Evolutionary conservation across 2,888 invertebrate species (phyloP).

Genomic region (Gandaritis pyraliata): DNA sequence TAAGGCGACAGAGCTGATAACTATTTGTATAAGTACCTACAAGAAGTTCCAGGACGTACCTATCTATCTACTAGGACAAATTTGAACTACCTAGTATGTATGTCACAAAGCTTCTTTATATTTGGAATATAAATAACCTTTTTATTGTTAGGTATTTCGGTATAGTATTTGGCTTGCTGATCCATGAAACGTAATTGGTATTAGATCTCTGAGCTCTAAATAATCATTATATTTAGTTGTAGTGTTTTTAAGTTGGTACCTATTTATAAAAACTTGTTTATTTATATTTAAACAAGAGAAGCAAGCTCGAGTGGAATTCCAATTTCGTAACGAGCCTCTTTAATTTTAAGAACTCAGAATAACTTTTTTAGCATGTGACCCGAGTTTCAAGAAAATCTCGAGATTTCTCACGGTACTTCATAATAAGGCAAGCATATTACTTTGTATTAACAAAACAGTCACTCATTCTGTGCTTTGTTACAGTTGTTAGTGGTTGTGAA

Average conservation of each 20-base stretch:
- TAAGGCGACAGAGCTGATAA: neutral
- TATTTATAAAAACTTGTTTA: slow-evolving; percentile 1
- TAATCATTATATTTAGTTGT: too few species aligned
- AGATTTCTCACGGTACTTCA: slow-evolving; percentile 66
- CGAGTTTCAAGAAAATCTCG: slow-evolving; percentile 48
- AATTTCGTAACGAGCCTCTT: slow-evolving; percentile 33
- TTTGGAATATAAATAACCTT: too few species aligned
- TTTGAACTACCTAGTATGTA: too few species aligned
- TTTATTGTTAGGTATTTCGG: too few species aligned
- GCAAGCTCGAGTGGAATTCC: slow-evolving; percentile 31
- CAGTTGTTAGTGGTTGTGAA: too few species aligned
- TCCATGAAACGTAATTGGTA: too few species aligned
- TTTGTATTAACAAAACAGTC: slow-evolving; percentile 58
- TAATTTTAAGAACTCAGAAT: slow-evolving; percentile 24
- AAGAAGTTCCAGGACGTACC: too few species aligned
- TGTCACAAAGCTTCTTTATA: too few species aligned
- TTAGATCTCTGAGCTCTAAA: too few species aligned
- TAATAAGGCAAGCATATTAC: slow-evolving; percentile 46
- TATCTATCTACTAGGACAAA: too few species aligned
- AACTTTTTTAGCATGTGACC: slow-evolving; percentile 26
- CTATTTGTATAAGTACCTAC: neutral
- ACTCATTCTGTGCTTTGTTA: slow-evolving; percentile 59
- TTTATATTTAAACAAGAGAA: slow-evolving; percentile 19
- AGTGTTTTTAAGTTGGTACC: too few species aligned
- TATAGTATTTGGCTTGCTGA: too few species aligned